phyloP scores from a whole-genome alignment of 1,140 invertebrate species.

The Platyura marginata region DNA sequence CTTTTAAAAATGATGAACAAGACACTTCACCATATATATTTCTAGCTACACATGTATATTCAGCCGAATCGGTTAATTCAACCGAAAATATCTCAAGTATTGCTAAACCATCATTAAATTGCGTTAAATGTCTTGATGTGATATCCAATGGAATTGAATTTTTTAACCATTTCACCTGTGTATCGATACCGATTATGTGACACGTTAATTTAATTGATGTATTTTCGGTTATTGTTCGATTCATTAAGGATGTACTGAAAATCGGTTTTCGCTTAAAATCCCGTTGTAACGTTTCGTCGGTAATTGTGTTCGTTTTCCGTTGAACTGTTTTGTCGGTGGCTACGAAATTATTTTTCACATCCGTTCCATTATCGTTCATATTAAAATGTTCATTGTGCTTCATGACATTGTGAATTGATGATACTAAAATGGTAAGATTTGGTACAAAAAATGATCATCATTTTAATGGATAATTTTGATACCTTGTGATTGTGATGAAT shows the following conservation, averaged over 20 bases:
- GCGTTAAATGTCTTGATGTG: slow-evolving; percentile 33
- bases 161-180: slow-evolving; percentile 66
- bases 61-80: slow-evolving; percentile 42
- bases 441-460: too few species aligned
- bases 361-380: background rate
- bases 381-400: too few species aligned
- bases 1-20: slow-evolving; percentile 47
- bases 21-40: slow-evolving; percentile 51
- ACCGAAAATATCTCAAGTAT: slow-evolving; percentile 53
- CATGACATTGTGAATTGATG: too few species aligned
- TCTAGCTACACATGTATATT: slow-evolving; percentile 53
- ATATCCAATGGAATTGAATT: slow-evolving; percentile 39
- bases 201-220: slow-evolving; percentile 65
- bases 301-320: background rate
- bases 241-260: slow-evolving; percentile 63
- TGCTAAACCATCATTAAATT: slow-evolving; percentile 44
- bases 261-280: slow-evolving; percentile 44
- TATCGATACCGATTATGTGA: slow-evolving; percentile 64
- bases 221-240: slow-evolving; percentile 52
- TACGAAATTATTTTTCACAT: background rate
- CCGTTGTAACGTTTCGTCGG: slow-evolving; percentile 5
- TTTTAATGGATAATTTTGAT: too few species aligned
- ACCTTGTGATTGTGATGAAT: too few species aligned
- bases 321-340: background rate
- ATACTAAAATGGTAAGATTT: too few species aligned